Base-by-base conservation (phyloP, 1,140 invertebrate species). In the Drosophila serrata region DNA sequence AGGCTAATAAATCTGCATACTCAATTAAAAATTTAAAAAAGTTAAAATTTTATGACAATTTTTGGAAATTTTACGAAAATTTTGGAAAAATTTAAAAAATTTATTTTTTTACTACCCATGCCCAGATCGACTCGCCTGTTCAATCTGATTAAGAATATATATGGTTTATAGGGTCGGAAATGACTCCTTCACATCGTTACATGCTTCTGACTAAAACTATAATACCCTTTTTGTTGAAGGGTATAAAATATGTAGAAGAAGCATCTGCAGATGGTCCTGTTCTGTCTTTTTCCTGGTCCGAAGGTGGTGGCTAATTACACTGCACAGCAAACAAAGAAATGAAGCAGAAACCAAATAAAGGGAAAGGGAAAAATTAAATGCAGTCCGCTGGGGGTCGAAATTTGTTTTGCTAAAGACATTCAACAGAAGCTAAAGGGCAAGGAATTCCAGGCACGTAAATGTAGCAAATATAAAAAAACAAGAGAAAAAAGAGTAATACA, bases 281-380 rank as follows among this genome's bases (percentile, higher is more conserved):
- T 1, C 77, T 79, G 74, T 87, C 24, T 4, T 24, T 24, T 24
- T 82, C 80, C 68, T 68, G 67, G 46, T 58, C 57, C 70, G 39
- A 42, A 40, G 58, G 51, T 63, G 40, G 58, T 58, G 74, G 82
- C 82, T 91, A 91, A 91, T 91, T 91, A 91, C 75, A 91, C 62
- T 78, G 78, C 81, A 84, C 51, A 73, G 78, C 60, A 84, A 78
- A 75, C 51, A 81, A 72, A 29, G 56, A 75, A 63, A 72, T 49
- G 37, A 74, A 60, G 17, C 35, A 55, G 63, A 57, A 62, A 59
- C 19, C 19, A 69, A 64, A 60, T 49, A 49, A 49, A 67, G 27
- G 29, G n/a, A 31, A 48, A 22, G 33, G 37, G 22, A 75, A 31
- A 82, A 70, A 76, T 62, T 45, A 62, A 62, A 74, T 42, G 42